These are phyloP conservation scores for Apeltes quadracus DNA, from an alignment of 2,113 vertebrate species.

Conservation along the genomic window DNA sequence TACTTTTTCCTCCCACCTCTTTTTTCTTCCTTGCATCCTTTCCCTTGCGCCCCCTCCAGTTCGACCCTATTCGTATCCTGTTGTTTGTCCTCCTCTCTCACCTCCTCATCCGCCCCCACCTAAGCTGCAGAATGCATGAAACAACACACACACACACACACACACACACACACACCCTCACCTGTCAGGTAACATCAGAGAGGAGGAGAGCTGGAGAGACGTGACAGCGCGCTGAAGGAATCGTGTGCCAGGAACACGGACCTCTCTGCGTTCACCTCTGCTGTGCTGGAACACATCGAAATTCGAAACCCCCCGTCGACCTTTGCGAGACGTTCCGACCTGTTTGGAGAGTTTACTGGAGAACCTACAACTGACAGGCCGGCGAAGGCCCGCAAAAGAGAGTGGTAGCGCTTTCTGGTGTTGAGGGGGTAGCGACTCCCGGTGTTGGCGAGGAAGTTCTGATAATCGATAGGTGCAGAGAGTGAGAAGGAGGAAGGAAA, in stretches of 20 bases:
- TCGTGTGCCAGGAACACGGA: constrained; percentile 67
- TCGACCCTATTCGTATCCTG: constrained; percentile 56
- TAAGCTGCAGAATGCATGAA: constrained; percentile 46
- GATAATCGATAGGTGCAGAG: constrained; percentile 62
- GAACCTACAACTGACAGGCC: constrained; percentile 58
- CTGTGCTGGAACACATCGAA: constrained; percentile 57
- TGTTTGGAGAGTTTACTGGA: constrained; percentile 54
- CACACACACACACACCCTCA: constrained; percentile 45
- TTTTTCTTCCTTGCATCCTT: constrained; percentile 41
- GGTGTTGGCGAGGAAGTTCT: constrained; percentile 51
- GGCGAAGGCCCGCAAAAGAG: constrained; percentile 32
- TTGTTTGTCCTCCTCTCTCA: constrained; percentile 48
- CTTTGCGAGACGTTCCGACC: constrained; percentile 57
- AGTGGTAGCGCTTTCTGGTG: constrained; percentile 32
- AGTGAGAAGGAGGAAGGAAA: constrained; percentile 29
- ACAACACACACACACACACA: constrained; percentile 34
- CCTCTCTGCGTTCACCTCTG: constrained; percentile 60
- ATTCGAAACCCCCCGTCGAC: constrained; percentile 52
- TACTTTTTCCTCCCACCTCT: constrained; percentile 49
- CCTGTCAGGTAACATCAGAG: constrained; percentile 76
- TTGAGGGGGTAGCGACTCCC: constrained; percentile 24
- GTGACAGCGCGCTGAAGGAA: constrained; percentile 72
- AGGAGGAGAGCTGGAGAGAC: constrained; percentile 61
- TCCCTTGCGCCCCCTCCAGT: constrained; percentile 40
- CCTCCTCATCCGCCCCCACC: constrained; percentile 14